phyloP scores from a whole-genome alignment of 2,113 vertebrate species.

The Callospermophilus lateralis region DNA sequence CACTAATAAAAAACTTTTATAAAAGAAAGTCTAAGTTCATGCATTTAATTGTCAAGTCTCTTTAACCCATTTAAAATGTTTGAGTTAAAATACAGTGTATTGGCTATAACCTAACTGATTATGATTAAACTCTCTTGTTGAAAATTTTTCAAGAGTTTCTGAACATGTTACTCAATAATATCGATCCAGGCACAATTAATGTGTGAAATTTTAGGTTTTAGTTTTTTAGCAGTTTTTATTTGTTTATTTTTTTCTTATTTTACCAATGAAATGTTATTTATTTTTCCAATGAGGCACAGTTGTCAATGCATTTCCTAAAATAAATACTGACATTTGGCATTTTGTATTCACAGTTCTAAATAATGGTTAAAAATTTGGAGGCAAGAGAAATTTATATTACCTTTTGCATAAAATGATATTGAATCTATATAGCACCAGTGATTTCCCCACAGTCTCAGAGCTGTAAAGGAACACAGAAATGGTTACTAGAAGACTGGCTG shows the following conservation, averaged over 20 bases:
- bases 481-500: accelerated
- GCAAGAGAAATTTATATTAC: not conserved
- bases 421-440: not conserved
- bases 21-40: too few species aligned
- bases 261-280: not conserved
- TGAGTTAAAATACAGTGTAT: not conserved
- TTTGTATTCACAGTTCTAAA: not conserved
- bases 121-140: not conserved
- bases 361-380: not conserved
- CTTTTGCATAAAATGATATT: not conserved
- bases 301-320: not conserved
- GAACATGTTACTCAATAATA: not conserved
- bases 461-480: not conserved
- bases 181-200: not conserved
- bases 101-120: not conserved
- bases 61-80: too few species aligned
- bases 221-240: not conserved
- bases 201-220: not conserved
- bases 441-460: accelerated
- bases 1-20: too few species aligned
- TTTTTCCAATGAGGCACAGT: not conserved
- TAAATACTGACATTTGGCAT: not conserved
- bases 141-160: not conserved
- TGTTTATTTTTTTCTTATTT: not conserved
- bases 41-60: too few species aligned